phyloP scores from a whole-genome alignment of 2,797 vertebrate genomes.

The Brachyrhaphis roseni region DNA sequence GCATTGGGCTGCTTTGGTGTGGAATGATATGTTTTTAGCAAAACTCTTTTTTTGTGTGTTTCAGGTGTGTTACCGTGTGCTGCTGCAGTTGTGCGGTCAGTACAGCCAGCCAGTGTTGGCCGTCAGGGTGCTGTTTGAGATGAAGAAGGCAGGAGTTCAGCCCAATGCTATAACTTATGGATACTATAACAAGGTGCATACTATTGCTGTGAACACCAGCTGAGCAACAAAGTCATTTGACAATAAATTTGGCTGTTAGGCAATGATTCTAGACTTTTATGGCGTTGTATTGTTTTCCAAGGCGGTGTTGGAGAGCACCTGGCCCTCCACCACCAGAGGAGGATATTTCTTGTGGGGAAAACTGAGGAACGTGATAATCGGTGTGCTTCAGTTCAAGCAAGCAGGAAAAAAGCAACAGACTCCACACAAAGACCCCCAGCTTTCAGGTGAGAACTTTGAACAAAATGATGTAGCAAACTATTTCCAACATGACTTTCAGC shows the following conservation, averaged over 20 bases:
- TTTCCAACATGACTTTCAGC: not conserved
- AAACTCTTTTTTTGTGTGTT: not conserved
- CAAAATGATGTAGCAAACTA: not conserved
- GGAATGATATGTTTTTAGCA: not conserved
- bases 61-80: constrained; percentile 96
- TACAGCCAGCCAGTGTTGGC: constrained; percentile 97
- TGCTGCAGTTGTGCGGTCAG: constrained; percentile 98
- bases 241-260: not conserved
- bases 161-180: constrained; percentile 99
- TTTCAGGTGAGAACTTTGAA: constrained; percentile 83
- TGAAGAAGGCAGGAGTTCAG: constrained; percentile 97
- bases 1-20: not conserved
- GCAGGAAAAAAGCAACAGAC: constrained; percentile 85
- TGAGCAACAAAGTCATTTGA: constrained; percentile 10
- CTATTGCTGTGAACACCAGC: not conserved
- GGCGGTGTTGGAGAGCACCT: constrained; percentile 98
- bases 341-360: constrained; percentile 98
- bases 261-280: not conserved
- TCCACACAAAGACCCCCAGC: constrained; percentile 80
- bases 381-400: constrained; percentile 93
- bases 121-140: constrained; percentile 95
- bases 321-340: constrained; percentile 96
- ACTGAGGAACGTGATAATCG: constrained; percentile 92
- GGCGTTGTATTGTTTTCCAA: constrained; percentile 55
- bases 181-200: constrained; percentile 95